Conservation (phyloP, 2,888 invertebrate species). For the Sinodicranocentrus sp. region DNA sequence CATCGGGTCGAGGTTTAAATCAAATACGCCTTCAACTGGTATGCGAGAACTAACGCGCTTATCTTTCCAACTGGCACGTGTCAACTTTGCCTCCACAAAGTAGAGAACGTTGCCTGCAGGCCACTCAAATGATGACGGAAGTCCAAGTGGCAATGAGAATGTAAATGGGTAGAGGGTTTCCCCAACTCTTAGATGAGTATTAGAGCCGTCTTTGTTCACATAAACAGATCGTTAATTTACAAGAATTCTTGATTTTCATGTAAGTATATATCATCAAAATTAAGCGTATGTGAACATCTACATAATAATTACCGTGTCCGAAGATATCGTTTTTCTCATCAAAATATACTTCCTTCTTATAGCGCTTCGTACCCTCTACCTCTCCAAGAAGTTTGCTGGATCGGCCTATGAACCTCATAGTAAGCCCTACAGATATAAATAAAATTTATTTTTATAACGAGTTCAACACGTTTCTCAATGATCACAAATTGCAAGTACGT, state of each 20-base stretch:
- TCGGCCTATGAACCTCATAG: slow-evolving; percentile 68
- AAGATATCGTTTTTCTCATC: slow-evolving; percentile 71
- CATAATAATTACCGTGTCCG: slow-evolving; percentile 72
- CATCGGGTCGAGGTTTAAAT: slow-evolving; percentile 66
- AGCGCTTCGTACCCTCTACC: slow-evolving; percentile 60
- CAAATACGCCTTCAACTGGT: slow-evolving; percentile 65
- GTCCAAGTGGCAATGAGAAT: slow-evolving; percentile 68
- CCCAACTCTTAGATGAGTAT: slow-evolving; percentile 60
- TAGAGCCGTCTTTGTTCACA: slow-evolving; percentile 72
- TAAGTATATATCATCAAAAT: no score
- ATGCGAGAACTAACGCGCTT: slow-evolving; percentile 60
- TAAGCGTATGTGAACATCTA: no score
- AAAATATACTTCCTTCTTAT: slow-evolving; percentile 70
- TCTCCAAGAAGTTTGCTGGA: slow-evolving; percentile 60
- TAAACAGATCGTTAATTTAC: no score
- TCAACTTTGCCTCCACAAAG: slow-evolving; percentile 70
- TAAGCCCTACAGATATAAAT: no score
- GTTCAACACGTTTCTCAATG: no score
- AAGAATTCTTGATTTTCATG: no score
- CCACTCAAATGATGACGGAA: slow-evolving; percentile 69
- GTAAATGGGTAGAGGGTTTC: slow-evolving; percentile 69
- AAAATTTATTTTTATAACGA: no score
- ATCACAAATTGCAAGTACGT: no score
- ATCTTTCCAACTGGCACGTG: slow-evolving; percentile 71
- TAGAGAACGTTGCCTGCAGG: slow-evolving; percentile 67